phyloP scores from a whole-genome alignment of 2,113 vertebrate genomes.

The Ictalurus punctatus region DNA sequence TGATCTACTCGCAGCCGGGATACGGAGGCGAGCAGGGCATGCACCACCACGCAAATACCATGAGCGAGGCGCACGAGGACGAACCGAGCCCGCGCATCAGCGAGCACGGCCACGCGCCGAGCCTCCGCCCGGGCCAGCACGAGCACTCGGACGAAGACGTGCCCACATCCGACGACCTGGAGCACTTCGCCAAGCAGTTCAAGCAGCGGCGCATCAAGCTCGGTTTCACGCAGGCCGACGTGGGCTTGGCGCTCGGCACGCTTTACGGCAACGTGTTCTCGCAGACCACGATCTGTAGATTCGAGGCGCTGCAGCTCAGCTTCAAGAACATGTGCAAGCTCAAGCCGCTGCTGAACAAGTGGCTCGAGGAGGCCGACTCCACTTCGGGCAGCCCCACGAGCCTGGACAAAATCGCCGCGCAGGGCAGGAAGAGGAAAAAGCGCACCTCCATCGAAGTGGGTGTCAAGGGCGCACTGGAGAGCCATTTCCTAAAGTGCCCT shows the following conservation, averaged over 20 bases:
- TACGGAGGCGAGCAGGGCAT: slow-evolving; percentile 84
- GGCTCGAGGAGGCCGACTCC: slow-evolving; percentile 99
- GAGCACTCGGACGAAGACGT: slow-evolving; percentile 97
- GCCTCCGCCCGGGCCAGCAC: slow-evolving; percentile 79
- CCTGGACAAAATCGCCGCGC: slow-evolving; percentile 98
- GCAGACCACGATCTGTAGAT: slow-evolving; percentile 98
- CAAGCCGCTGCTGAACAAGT: slow-evolving; percentile 98
- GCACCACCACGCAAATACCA: slow-evolving; percentile 81
- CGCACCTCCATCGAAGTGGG: slow-evolving; percentile 98
- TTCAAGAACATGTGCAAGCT: slow-evolving; percentile 99
- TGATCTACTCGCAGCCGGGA: slow-evolving; percentile 88
- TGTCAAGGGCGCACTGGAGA: slow-evolving; percentile 98
- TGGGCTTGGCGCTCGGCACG: slow-evolving; percentile 95
- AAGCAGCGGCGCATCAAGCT: slow-evolving; percentile 97
- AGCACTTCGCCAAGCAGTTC: slow-evolving; percentile 99
- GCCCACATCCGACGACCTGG: slow-evolving; percentile 97
- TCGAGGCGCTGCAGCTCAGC: slow-evolving; percentile 98
- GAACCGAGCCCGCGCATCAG: slow-evolving; percentile 82
- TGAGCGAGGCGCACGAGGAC: slow-evolving; percentile 85
- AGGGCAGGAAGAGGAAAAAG: slow-evolving; percentile 98
- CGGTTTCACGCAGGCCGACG: slow-evolving; percentile 97
- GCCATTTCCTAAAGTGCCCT: slow-evolving; percentile 98
- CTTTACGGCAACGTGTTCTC: slow-evolving; percentile 98
- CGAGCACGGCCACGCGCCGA: slow-evolving; percentile 80
- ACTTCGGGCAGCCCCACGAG: slow-evolving; percentile 96